phyloP scores from a whole-genome alignment of 2,888 invertebrate genomes.

The Arctia plantaginis region DNA sequence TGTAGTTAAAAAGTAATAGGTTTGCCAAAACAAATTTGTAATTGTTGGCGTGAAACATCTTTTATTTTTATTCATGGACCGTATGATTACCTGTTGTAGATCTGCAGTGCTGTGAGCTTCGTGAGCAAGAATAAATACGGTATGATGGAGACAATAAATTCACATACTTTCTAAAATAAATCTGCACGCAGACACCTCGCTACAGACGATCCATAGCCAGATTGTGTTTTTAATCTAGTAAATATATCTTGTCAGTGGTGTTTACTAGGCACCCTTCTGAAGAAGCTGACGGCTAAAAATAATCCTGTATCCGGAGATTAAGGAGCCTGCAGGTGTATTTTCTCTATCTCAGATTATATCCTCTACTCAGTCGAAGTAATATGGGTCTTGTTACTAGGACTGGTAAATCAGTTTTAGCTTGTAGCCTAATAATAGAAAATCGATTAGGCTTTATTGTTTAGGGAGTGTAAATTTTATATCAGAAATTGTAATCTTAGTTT shows the following conservation, averaged over 20 bases:
- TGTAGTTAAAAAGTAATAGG: slow-evolving; percentile 21
- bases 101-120: slow-evolving; percentile 27
- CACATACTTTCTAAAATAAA: slow-evolving; percentile 60
- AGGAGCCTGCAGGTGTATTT: slow-evolving; percentile 70
- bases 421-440: slow-evolving; percentile 54
- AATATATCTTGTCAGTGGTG: slow-evolving; percentile 61
- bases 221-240: slow-evolving; percentile 58
- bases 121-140: slow-evolving; percentile 29
- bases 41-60: slow-evolving; percentile 36
- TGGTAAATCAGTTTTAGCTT: slow-evolving; percentile 48
- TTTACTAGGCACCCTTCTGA: slow-evolving; percentile 61
- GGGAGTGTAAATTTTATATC: slow-evolving; percentile 70
- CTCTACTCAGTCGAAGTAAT: slow-evolving; percentile 36
- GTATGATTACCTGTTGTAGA: slow-evolving; percentile 44
- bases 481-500: slow-evolving; percentile 66
- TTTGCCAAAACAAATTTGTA: slow-evolving; percentile 46
- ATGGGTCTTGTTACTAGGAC: slow-evolving; percentile 44
- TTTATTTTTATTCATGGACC: slow-evolving; percentile 26
- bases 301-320: slow-evolving; percentile 68
- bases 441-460: slow-evolving; percentile 73
- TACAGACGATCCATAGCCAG: slow-evolving; percentile 53
- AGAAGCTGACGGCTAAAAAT: slow-evolving; percentile 71
- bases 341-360: slow-evolving; percentile 58
- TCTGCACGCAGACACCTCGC: slow-evolving; percentile 32
- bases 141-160: slow-evolving; percentile 43